Conservation (phyloP, 2,797 vertebrate species). For the Antennarius maculatus region DNA sequence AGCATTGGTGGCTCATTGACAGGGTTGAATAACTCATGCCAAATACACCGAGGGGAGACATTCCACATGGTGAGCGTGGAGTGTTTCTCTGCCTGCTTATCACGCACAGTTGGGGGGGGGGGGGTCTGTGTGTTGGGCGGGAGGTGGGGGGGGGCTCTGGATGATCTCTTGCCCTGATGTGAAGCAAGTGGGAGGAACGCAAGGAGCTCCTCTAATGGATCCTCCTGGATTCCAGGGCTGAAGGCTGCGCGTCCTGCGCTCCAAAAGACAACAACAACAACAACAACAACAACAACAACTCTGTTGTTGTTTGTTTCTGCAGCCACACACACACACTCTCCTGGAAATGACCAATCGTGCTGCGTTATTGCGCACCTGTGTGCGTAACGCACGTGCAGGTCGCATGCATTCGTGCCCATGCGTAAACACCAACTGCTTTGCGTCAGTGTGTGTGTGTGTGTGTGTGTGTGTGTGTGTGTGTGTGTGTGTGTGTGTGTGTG, state of each 20-base stretch:
- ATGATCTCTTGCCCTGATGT: constrained; percentile 59
- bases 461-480: neutral
- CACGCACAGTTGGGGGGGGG: constrained; percentile 63
- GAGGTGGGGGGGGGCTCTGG: constrained; percentile 48
- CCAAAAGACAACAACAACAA: neutral
- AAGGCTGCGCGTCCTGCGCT: constrained; percentile 43
- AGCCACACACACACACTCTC: constrained; percentile 22
- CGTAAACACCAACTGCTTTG: neutral
- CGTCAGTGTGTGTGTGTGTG: too few species aligned
- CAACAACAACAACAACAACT: neutral
- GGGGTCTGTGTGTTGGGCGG: too few species aligned
- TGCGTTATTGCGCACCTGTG: constrained; percentile 16
- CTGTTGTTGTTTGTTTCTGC: constrained; percentile 37
- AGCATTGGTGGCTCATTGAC: constrained; percentile 20
- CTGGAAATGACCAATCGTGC: constrained; percentile 6
- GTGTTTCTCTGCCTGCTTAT: constrained; percentile 49
- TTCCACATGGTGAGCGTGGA: constrained; percentile 51
- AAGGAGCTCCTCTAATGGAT: constrained; percentile 60
- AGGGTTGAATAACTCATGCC: constrained; percentile 29
- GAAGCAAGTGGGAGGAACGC: constrained; percentile 50
- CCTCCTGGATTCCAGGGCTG: constrained; percentile 56
- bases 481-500: neutral
- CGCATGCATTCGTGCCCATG: neutral
- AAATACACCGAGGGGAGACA: constrained; percentile 36
- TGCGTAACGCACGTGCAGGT: neutral